Base-by-base conservation (phyloP, 2,888 invertebrate species). In the Sericinus montela region DNA sequence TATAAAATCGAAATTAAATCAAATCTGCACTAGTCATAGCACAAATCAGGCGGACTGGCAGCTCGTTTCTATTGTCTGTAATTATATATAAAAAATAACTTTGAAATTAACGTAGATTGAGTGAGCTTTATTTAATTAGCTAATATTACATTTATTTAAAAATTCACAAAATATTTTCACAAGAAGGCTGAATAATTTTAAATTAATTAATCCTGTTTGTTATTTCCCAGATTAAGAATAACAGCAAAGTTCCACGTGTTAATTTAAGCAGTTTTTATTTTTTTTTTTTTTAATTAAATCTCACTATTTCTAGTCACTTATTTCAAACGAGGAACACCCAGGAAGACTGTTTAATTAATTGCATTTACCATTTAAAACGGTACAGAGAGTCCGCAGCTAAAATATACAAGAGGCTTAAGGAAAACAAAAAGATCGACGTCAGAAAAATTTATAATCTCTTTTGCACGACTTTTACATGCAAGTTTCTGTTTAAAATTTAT, bases 401-500 rank as follows among this genome's bases (percentile, higher is more conserved):
- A 50, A 23, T 34, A 14, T 9, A n/a, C n/a, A 29, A n/a, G 11
- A 1, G 3, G 10, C 10, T 4, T 30, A 30, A 13, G 11, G 30
- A 30, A n/a, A 30, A 30, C 35, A 15, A 10, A 35, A 35, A 35
- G 15, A 35, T 35, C 1, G 14, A 35, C 35, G 14, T 35, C 7
- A 15, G 15, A 14, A n/a, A 35, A 35, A 35, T 15, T 40, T 39
- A 40, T 14, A 47, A 42, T 45, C 34, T 14, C 14, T 39, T 32
- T 32, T 47, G n/a, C 28, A 14, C n/a, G 23, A 36, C 16, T 49
- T 30, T 28, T 42, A 38, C 40, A 54, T 51, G 25, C 37, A 30
- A 48, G 35, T 47, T 39, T 28, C 56, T 56, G 53, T 66, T 48
- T 30, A 41, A 48, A 72, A 74, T 71, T 68, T 72, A 77, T 80